These are phyloP conservation scores for Ptychoptera albimana DNA, from an alignment of 2,888 invertebrate genomes.

Conservation along the genomic window DNA sequence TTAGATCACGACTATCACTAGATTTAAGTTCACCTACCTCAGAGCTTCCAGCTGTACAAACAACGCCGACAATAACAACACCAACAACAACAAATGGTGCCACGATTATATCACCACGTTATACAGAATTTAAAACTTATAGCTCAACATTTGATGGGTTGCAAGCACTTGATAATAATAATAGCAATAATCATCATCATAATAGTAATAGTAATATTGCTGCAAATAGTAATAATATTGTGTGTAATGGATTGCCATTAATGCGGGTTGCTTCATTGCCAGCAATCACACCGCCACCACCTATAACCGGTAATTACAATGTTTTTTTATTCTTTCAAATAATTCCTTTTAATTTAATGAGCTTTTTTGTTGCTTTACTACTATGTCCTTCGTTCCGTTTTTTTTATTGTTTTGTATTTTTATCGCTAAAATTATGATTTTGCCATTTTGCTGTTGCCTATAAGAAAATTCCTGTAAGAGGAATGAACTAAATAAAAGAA, in stretches of 20 bases:
- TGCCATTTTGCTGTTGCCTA: too few species aligned
- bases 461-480: too few species aligned
- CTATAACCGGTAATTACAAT: slow-evolving; percentile 1
- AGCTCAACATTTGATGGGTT: slow-evolving; percentile 10
- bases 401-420: too few species aligned
- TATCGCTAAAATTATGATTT: too few species aligned
- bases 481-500: too few species aligned
- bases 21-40: slow-evolving; percentile 19
- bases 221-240: slow-evolving; percentile 10
- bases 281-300: slow-evolving; percentile 9
- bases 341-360: too few species aligned
- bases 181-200: slow-evolving; percentile 4
- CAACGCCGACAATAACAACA: slow-evolving; percentile 2
- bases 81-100: neutral
- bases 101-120: slow-evolving; percentile 8
- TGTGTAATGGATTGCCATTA: slow-evolving; percentile 9
- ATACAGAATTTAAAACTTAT: slow-evolving; percentile 11
- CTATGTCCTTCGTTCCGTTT: too few species aligned
- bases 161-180: slow-evolving; percentile 8
- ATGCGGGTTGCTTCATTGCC: slow-evolving; percentile 12
- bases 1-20: slow-evolving; percentile 21
- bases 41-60: slow-evolving; percentile 10
- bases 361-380: too few species aligned
- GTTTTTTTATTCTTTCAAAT: too few species aligned
- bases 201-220: slow-evolving; percentile 7